Evolutionary conservation across 1,140 invertebrate species (phyloP), one percentile per base, ranked within the genome.

Genomic region (Drepana arcuata): DNA sequence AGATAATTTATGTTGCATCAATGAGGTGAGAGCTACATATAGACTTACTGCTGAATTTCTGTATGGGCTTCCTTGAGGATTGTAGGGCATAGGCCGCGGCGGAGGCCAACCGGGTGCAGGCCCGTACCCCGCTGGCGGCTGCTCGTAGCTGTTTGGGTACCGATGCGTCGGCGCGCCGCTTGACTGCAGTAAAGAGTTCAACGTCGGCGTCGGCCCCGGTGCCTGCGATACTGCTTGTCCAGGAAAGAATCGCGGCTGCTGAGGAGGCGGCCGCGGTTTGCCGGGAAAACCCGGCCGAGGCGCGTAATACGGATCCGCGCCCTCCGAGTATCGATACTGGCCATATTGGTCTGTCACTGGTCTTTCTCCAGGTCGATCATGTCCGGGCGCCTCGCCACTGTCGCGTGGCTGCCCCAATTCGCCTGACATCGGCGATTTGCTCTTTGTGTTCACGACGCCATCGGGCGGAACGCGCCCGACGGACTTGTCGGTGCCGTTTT

Each of bases 171-270:
- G 85, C 67, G 91, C 89, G 44, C 92, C 93, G 56, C 92, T 93
- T 16, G 92, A 91, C 78, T 95, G 93, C 21, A 96, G 85, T 54
- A 96, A 83, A 59, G 95, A 94, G 80, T 96, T 96, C 37, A 96
- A 84, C 15, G 95, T 96, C 28, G 95, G 95, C 26, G 95, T 96
- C 10, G 94, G 94, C 29, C 94, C 93, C 41, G 91, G 89, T 34
- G 92, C 91, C 69, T 93, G 93, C 13, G 88, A 87, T 51, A 89
- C 87, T 41, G 84, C 86, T 60, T 90, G 89, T 39, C 89, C 89
- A 30, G 88, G 87, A 41, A 90, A 84, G 46, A 88, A 87, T 31
- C 87, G 83, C 55, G 85, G 85, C 40, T 83, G 85, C 35, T 67
- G 78, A 41, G 73, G 71, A 2, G 59, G 60, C 7, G 71, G 71